phyloP scores from a whole-genome alignment of 2,113 vertebrate species.

The Tamias sibiricus region DNA sequence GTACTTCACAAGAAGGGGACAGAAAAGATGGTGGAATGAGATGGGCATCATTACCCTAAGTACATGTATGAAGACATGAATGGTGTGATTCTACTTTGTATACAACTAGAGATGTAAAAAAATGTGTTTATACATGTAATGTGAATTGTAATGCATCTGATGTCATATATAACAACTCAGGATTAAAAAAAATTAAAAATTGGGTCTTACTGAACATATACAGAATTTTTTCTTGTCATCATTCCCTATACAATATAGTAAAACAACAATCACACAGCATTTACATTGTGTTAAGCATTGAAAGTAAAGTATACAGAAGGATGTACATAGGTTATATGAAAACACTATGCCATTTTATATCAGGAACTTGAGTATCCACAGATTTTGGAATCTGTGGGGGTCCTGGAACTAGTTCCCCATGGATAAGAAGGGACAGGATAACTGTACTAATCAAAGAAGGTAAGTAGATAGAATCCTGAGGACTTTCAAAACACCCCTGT shows the following conservation, averaged over 20 bases:
- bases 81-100: too few species aligned
- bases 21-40: too few species aligned
- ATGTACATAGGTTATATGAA: not conserved
- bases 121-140: too few species aligned
- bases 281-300: not conserved
- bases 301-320: not conserved
- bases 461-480: not conserved
- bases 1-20: too few species aligned
- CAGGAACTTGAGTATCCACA: not conserved
- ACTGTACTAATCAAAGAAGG: not conserved
- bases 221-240: not conserved
- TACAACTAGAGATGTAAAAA: too few species aligned
- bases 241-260: not conserved
- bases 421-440: not conserved
- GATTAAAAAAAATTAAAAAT: too few species aligned
- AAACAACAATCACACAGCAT: not conserved
- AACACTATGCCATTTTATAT: not conserved
- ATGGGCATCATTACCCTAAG: too few species aligned
- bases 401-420: not conserved
- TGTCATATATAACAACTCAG: too few species aligned
- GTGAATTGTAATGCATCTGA: too few species aligned
- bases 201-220: not conserved
- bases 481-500: not conserved
- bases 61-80: too few species aligned
- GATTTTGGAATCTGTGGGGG: not conserved